Percentiles rank a stretch among this genome's conserved stretches.
phyloP scores from a whole-genome alignment of 2,797 vertebrate genomes.

The Synanceia verrucosa region DNA sequence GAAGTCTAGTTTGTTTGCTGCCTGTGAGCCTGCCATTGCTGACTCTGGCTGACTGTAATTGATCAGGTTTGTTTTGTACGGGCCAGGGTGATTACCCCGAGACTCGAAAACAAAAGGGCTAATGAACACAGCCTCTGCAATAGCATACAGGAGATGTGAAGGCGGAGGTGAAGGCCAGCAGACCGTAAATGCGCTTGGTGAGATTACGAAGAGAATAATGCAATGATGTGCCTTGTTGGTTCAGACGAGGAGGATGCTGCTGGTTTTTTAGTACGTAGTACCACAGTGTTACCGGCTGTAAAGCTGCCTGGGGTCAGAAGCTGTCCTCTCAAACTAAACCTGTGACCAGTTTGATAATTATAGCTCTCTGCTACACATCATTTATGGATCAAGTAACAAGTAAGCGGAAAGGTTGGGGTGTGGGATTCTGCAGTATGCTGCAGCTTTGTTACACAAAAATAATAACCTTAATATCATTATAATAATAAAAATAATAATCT shows the following conservation, averaged over 20 bases:
- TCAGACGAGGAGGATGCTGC: slow-evolving; percentile 2
- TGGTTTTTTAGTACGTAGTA: background rate
- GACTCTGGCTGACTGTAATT: slow-evolving; percentile 55
- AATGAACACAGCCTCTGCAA: slow-evolving; percentile 26
- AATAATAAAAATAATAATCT: no score
- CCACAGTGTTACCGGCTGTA: background rate
- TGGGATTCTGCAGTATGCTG: slow-evolving; percentile 1
- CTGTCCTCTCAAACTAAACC: background rate
- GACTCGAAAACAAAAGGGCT: slow-evolving; percentile 53
- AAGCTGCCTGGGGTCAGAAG: background rate
- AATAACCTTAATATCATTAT: no score
- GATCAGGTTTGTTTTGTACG: slow-evolving; percentile 62
- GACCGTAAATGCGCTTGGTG: background rate
- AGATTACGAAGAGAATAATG: slow-evolving; percentile 21
- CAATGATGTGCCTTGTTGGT: slow-evolving; percentile 9
- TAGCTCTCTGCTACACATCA: background rate
- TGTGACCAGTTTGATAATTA: background rate
- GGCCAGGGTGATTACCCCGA: slow-evolving; percentile 54
- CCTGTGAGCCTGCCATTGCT: slow-evolving; percentile 42
- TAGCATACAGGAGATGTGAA: slow-evolving; percentile 1
- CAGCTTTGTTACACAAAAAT: background rate
- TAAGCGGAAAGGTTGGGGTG: background rate
- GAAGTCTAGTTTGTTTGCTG: slow-evolving; percentile 29
- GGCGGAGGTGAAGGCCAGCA: slow-evolving; percentile 12
- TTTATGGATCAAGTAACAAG: background rate